Evolutionary conservation across 2,113 vertebrate genomes (phyloP), one percentile per base, ranked within the genome.

Genomic region (Psettodes erumei): DNA sequence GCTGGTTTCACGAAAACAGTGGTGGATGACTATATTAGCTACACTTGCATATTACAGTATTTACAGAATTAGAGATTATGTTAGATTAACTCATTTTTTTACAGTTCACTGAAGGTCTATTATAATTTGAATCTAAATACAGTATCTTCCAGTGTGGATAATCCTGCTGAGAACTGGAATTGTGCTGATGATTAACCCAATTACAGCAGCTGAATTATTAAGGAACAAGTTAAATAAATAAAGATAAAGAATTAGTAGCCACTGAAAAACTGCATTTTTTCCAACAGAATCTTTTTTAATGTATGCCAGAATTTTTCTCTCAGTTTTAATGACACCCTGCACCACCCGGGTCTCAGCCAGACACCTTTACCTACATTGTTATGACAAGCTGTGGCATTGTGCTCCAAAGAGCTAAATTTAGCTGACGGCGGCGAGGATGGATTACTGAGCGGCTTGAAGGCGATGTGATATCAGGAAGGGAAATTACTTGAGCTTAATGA

Each of bases 401-500:
- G 70, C 75, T 72, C 42, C 8, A 16, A 10, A 63, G 51, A 76
- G 79, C 87, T 88, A 85, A 89, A 88, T 85, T 83, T 89, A 89
- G 87, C 77, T 58, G 56, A 53, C 38, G 70, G 56, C 83, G 69
- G 71, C 54, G 51, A 80, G 79, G 88, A 88, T 92, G 88, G 85
- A 91, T 89, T 84, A 88, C 81, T 56, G 63, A 75, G 70, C 55
- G 75, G 68, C 82, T 73, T 60, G 77, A 83, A 89, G 81, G 85
- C 68, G 86, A 90, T 75, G 56, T 85, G 83, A 90, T 91, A 91
- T 90, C 85, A 85, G 70, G 66, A 77, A 89, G 86, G 88, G 85
- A 91, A 90, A 91, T 91, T 75, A 89, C 89, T 87, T 79, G 60
- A 83, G 86, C 89, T 88, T 92, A 92, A 92, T 92, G 87, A 90